A percentile compares a stretch with the other conserved stretches of the same genome.
Conservation (phyloP, 2,113 vertebrate species). For the Sylvicapra grimmia region DNA sequence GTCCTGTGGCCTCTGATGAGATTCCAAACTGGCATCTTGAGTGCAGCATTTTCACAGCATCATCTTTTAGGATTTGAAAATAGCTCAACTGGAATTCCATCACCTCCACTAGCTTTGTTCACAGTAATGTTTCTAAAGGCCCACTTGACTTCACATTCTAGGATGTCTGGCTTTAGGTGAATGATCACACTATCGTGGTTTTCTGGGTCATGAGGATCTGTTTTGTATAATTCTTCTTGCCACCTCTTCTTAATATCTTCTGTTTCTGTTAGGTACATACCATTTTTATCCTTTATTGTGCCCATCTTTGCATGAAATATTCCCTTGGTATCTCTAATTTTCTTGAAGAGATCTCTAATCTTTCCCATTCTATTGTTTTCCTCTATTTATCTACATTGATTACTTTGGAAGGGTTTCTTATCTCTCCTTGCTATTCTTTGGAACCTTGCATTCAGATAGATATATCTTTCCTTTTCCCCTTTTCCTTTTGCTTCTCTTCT, state of each 20-base stretch:
- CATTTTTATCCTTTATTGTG: not conserved
- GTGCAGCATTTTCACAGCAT: not conserved
- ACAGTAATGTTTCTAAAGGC: accelerated
- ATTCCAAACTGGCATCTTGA: not conserved
- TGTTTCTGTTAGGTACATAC: not conserved
- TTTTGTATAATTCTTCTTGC: not conserved
- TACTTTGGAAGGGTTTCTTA: not conserved
- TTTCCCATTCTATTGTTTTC: not conserved
- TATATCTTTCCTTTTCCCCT: not conserved
- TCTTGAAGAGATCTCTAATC: not conserved
- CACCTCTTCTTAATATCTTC: not conserved
- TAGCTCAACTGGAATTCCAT: not conserved
- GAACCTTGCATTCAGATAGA: not conserved
- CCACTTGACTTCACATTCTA: not conserved
- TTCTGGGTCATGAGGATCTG: not conserved
- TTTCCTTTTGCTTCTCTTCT: not conserved
- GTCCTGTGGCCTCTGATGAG: not conserved
- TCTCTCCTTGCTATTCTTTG: not conserved
- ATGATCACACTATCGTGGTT: not conserved
- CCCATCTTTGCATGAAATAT: not conserved
- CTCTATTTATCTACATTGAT: not conserved
- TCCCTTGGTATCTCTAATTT: not conserved
- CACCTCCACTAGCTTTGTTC: not conserved
- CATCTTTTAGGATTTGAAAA: not conserved
- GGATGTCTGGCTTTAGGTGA: not conserved